Evolutionary conservation across 2,888 invertebrate species (phyloP).

Genomic region (Pseudococcus longispinus): DNA sequence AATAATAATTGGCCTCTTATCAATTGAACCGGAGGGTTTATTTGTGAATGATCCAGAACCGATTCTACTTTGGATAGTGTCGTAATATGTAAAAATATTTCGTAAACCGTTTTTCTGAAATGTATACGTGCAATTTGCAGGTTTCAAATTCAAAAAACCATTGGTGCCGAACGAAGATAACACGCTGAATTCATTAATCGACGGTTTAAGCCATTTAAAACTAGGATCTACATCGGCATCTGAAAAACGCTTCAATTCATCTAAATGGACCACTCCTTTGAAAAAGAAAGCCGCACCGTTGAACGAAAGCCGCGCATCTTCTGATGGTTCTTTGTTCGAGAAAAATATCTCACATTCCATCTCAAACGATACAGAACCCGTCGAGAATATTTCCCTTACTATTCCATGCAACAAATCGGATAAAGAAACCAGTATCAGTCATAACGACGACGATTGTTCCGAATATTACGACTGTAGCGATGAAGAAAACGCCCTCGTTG

Average conservation of each 20-base stretch:
- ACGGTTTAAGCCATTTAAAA: neutral
- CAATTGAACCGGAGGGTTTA: neutral
- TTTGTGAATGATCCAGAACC: neutral
- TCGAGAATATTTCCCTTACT: neutral
- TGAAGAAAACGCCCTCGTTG: neutral
- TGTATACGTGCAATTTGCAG: neutral
- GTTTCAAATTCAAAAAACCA: constrained; percentile 15
- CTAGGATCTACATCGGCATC: neutral
- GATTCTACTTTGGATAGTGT: neutral
- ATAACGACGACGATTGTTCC: neutral
- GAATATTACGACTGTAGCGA: constrained; percentile 2
- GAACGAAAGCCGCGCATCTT: neutral
- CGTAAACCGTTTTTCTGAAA: neutral
- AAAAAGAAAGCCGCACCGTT: neutral
- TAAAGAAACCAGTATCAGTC: neutral
- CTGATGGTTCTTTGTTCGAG: neutral
- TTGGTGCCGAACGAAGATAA: neutral
- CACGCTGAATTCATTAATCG: neutral
- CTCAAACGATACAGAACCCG: neutral
- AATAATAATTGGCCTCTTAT: neutral
- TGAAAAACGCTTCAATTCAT: neutral
- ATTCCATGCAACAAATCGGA: neutral
- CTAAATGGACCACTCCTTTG: constrained; percentile 10
- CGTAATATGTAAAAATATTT: neutral
- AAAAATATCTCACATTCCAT: neutral